These are phyloP conservation scores for Ramphastos sulfuratus DNA, from an alignment of 2,113 vertebrate genomes.

Conservation along the genomic window DNA sequence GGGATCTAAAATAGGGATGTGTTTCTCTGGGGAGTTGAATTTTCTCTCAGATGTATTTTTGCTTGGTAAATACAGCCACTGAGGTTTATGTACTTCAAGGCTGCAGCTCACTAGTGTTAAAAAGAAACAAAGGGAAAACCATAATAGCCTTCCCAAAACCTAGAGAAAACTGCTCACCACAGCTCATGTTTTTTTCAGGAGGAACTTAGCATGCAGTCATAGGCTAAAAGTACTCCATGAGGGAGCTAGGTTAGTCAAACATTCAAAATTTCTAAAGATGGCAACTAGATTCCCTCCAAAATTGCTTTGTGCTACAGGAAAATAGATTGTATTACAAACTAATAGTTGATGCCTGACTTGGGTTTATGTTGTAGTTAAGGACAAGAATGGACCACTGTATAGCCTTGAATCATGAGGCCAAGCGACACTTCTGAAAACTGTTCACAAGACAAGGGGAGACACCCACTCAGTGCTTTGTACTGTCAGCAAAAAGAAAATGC, in stretches of 20 bases:
- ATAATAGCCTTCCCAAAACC: background rate
- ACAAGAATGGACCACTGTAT: background rate
- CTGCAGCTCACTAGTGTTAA: background rate
- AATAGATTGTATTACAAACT: background rate
- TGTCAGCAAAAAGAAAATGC: background rate
- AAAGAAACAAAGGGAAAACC: conserved; percentile 4
- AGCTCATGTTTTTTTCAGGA: background rate
- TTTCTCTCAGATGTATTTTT: conserved; percentile 36
- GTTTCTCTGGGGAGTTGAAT: background rate
- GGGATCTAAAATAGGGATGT: conserved; percentile 7
- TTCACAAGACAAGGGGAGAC: background rate
- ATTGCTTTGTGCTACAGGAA: background rate
- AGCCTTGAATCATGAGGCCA: background rate
- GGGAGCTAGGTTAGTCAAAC: background rate
- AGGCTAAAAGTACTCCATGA: background rate
- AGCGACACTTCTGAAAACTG: background rate
- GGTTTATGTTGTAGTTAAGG: background rate
- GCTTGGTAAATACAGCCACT: background rate
- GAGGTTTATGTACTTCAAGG: background rate
- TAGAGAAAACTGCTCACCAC: background rate
- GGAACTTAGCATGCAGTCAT: background rate
- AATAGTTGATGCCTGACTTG: background rate
- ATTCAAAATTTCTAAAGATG: background rate
- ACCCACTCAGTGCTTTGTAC: background rate
- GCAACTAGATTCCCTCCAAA: background rate